phyloP scores from a whole-genome alignment of 2,888 invertebrate genomes.

The Protonemura montana region DNA sequence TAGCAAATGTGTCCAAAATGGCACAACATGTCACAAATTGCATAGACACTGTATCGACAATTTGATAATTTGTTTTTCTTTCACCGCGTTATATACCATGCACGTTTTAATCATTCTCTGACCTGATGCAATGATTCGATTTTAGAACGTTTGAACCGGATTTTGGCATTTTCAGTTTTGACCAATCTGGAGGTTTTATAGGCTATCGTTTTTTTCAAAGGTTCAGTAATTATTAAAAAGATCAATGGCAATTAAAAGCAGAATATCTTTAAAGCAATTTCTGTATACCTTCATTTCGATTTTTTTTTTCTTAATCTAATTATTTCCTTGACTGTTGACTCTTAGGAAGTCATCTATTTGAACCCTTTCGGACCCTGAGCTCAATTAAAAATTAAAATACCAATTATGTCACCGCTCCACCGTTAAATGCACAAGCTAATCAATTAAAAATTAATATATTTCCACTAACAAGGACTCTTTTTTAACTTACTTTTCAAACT shows the following conservation, averaged over 20 bases:
- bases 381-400: background rate
- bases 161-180: background rate
- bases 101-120: too few relatives aligned
- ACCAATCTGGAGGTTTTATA: background rate
- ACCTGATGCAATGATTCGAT: too few relatives aligned
- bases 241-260: background rate
- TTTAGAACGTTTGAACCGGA: background rate
- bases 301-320: background rate
- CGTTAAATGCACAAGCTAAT: background rate
- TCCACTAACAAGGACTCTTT: background rate
- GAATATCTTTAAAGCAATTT: background rate
- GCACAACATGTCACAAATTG: too few relatives aligned
- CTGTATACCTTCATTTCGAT: background rate
- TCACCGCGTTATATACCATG: too few relatives aligned
- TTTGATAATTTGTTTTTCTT: too few relatives aligned
- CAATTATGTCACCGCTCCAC: background rate
- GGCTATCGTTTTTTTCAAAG: background rate
- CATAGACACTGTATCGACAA: too few relatives aligned
- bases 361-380: constrained; percentile 12
- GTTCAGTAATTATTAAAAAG: background rate
- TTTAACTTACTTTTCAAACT: background rate
- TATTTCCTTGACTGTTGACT: constrained; percentile 12
- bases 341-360: background rate
- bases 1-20: too few relatives aligned
- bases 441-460: background rate